Evolutionary conservation across 2,888 invertebrate genomes (phyloP).

Genomic region (Elgonia sp.): DNA sequence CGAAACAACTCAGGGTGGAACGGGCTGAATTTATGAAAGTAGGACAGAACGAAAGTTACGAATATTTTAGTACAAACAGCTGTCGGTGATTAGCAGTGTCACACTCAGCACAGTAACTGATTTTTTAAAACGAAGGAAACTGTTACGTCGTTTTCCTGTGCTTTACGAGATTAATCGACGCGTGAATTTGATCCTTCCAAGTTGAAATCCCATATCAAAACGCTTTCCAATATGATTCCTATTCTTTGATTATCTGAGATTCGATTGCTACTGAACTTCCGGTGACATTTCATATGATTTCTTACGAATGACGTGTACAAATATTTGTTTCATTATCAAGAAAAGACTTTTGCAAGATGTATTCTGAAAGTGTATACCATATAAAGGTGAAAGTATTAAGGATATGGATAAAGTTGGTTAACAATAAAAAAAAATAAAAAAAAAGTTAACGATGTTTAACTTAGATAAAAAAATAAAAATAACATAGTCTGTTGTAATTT

Average conservation of each 20-base stretch:
- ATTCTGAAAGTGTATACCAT: not conserved
- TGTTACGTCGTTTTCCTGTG: constrained; percentile 22
- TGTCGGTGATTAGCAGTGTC: constrained; percentile 21
- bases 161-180: constrained; percentile 1
- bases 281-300: not conserved
- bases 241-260: not conserved
- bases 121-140: constrained; percentile 14
- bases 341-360: not conserved
- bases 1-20: constrained; percentile 73
- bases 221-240: not conserved
- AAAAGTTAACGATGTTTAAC: too few relatives aligned
- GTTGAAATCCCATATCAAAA: constrained; percentile 17
- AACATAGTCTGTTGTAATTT: too few relatives aligned
- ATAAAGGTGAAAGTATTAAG: not conserved
- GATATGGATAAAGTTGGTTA: too few relatives aligned
- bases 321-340: constrained; percentile 1
- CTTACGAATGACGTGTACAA: not conserved
- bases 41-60: constrained; percentile 57
- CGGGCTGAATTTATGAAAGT: constrained; percentile 70
- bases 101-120: constrained; percentile 3
- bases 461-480: too few relatives aligned
- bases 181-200: not conserved
- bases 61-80: constrained; percentile 59
- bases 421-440: too few relatives aligned
- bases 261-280: not conserved